A percentile compares a stretch with the other conserved stretches of the same genome.
phyloP scores from a whole-genome alignment of 2,113 vertebrate species.

The Sinocyclocheilus maitianheensis region DNA sequence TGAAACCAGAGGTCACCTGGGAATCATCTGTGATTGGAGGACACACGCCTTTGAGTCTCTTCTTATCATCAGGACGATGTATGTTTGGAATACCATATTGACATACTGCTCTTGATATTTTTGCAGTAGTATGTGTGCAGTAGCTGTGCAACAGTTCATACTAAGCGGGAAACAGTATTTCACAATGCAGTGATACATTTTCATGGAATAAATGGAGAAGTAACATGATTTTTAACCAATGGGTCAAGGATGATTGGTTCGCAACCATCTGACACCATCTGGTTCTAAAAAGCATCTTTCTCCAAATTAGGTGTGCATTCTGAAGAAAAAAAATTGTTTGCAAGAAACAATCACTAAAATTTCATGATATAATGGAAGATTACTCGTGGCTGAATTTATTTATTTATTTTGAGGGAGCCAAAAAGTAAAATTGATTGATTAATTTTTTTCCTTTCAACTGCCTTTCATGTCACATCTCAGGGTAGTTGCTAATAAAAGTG shows the following conservation, averaged over 20 bases:
- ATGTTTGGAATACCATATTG: not conserved
- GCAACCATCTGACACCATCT: too few relatives aligned
- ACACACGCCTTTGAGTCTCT: not conserved
- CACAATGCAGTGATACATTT: not conserved
- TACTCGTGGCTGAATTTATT: not conserved
- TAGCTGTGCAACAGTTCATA: not conserved
- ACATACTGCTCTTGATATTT: not conserved
- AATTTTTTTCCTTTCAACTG: not conserved
- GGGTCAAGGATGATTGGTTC: too few relatives aligned
- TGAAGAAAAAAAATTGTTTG: too few relatives aligned
- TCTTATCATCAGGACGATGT: not conserved
- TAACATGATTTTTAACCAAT: too few relatives aligned
- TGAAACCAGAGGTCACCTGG: constrained; percentile 24
- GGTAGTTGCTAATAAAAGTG: not conserved
- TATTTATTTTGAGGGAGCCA: not conserved
- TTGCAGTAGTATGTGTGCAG: not conserved
- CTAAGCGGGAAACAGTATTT: not conserved
- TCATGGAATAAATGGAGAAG: too few relatives aligned
- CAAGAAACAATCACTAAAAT: too few relatives aligned
- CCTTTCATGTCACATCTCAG: not conserved
- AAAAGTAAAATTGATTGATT: not conserved
- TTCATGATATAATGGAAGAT: not conserved
- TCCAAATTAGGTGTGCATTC: too few relatives aligned
- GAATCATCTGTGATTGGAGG: constrained; percentile 17
- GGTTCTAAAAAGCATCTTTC: too few relatives aligned